A percentile compares a stretch with the other conserved stretches of the same genome.
phyloP scores from a whole-genome alignment of 2,797 vertebrate species.

The Podarcis lilfordi region DNA sequence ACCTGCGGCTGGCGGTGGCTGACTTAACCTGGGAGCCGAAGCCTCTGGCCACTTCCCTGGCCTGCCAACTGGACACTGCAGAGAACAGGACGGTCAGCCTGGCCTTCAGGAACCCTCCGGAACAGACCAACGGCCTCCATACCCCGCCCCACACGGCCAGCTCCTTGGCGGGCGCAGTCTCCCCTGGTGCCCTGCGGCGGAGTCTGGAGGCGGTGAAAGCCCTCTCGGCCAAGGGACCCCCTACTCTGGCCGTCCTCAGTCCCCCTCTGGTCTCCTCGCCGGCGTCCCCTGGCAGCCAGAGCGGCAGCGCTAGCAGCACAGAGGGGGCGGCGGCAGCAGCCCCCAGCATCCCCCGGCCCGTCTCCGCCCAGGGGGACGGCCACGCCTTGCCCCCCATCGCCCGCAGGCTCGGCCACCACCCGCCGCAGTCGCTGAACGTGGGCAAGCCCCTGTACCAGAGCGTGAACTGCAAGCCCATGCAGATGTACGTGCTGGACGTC shows the following conservation, averaged over 20 bases:
- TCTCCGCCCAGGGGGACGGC: constrained; percentile 80
- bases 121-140: constrained; percentile 91
- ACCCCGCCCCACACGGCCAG: constrained; percentile 77
- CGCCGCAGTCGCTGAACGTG: constrained; percentile 96
- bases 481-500: constrained; percentile 98
- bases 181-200: constrained; percentile 88
- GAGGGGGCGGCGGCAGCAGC: background rate
- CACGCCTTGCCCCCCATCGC: constrained; percentile 94
- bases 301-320: constrained; percentile 36
- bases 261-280: constrained; percentile 77
- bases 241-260: constrained; percentile 60
- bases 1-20: constrained; percentile 77
- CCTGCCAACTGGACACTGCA: constrained; percentile 56
- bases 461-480: constrained; percentile 99
- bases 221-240: constrained; percentile 78
- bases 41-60: constrained; percentile 45
- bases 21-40: constrained; percentile 92
- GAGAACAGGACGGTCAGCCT: constrained; percentile 71
- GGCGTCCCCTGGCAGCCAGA: constrained; percentile 68
- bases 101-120: constrained; percentile 74
- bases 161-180: constrained; percentile 88
- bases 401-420: constrained; percentile 94
- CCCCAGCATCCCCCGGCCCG: constrained; percentile 73
- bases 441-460: constrained; percentile 98
- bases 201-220: constrained; percentile 93